Base-by-base conservation (phyloP, 2,113 vertebrate genomes). In the Cyanocitta stelleri region DNA sequence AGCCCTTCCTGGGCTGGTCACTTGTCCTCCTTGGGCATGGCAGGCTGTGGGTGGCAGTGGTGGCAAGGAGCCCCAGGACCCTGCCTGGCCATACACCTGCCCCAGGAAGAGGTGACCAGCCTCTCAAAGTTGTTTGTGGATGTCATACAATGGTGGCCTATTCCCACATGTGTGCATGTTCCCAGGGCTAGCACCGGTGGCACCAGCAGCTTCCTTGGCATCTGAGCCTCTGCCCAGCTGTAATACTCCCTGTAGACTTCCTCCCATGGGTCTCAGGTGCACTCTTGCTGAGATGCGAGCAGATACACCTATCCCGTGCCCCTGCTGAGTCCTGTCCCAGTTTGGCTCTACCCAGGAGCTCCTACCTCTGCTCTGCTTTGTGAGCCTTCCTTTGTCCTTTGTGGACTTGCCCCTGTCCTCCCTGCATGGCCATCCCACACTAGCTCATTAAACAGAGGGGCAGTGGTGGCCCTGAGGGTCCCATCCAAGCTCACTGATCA, bases 71-170 rank as follows among this genome's bases (percentile, higher is more conserved):
- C 41, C 30, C 21, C 0, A 0, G 15, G 21, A 49, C 56, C 22
- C 48, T 82, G 19, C 46, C 56, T 81, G 74, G 37, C n/a, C 15
- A 1, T 43, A 22, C 21, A 11, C 7, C 19, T 74, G 37, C 15
- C 23, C 44, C 18, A 21, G 81, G 59, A 69, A 72, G 56, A 67
- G 37, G 14, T 71, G 52, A 63, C 62, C 52, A 72, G 44, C 49
- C 27, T 84, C 32, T 69, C 1, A 2, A 37, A 87, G 56, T 56
- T 83, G 56, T 39, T 49, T 29, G 19, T 55, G 78, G 30, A 32
- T 62, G 37, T 64, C 51, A 20, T 3, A 0, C 1, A 5, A 10
- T 46, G 33, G 16, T 58, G 43, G 27, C 54, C 0, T 0, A 11
- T 55, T 68, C 51, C 30, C 54, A 68, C 10, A 48, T 1, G 3